Evolutionary conservation across 2,888 invertebrate species (phyloP).

Genomic region (Cristatella mucedo): DNA sequence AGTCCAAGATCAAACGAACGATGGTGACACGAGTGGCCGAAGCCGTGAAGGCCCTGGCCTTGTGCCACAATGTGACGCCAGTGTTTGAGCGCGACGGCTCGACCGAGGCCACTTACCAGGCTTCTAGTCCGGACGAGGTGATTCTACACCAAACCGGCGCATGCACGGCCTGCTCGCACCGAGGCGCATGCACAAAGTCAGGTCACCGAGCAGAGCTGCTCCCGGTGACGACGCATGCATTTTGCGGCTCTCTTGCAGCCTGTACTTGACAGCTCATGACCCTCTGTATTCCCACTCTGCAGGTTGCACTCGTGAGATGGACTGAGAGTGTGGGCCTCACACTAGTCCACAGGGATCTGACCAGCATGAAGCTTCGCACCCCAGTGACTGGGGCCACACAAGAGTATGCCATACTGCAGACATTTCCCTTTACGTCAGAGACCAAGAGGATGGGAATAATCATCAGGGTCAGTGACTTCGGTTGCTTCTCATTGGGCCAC

Average conservation of each 20-base stretch:
- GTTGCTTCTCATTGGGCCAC: too few relatives aligned
- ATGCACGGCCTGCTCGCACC: too few relatives aligned
- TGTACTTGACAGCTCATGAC: too few relatives aligned
- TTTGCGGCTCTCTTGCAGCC: too few relatives aligned
- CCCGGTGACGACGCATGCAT: too few relatives aligned
- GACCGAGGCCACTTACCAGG: slow-evolving; percentile 45
- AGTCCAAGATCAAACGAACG: slow-evolving; percentile 48
- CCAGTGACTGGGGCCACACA: slow-evolving; percentile 18
- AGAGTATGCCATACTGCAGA: slow-evolving; percentile 48
- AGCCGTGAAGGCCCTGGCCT: slow-evolving; percentile 76
- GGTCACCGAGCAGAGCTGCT: too few relatives aligned
- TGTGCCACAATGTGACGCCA: slow-evolving; percentile 98
- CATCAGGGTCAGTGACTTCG: slow-evolving; percentile 46
- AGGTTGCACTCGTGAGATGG: slow-evolving; percentile 57
- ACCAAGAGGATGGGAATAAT: slow-evolving; percentile 62
- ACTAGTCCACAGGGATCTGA: slow-evolving; percentile 46
- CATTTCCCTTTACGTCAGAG: slow-evolving; percentile 60
- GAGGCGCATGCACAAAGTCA: too few relatives aligned
- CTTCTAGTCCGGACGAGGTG: slow-evolving; percentile 59
- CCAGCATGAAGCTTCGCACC: slow-evolving; percentile 43
- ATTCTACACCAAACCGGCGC: too few relatives aligned
- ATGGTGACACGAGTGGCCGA: slow-evolving; percentile 63
- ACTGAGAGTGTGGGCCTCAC: slow-evolving; percentile 54
- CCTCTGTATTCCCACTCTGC: too few relatives aligned
- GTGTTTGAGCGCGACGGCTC: slow-evolving; percentile 53